Percentiles rank a stretch among this genome's conserved stretches.
These are phyloP conservation scores for Caerostris extrusa DNA, from an alignment of 1,140 invertebrate species.

Conservation along the genomic window DNA sequence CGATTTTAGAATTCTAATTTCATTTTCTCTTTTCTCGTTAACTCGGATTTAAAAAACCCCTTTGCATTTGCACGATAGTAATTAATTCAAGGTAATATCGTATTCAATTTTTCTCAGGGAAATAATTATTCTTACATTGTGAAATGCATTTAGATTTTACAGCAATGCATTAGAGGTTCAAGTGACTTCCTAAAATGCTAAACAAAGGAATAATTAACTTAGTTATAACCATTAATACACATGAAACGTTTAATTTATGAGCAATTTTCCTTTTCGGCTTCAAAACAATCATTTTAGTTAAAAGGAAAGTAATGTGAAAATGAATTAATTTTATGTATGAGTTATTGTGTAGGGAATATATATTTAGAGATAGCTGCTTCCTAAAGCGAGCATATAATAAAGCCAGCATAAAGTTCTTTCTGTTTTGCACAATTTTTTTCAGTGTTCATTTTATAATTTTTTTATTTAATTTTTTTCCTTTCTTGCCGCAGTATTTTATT, in stretches of 20 bases:
- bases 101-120: constrained; percentile 39
- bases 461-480: too few relatives aligned
- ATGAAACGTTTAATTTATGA: neutral
- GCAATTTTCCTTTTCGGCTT: neutral
- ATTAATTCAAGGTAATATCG: constrained; percentile 56
- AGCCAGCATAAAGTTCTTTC: too few relatives aligned
- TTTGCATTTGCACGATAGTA: constrained; percentile 19
- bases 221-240: neutral
- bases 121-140: neutral
- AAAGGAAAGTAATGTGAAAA: too few relatives aligned
- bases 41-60: constrained; percentile 21
- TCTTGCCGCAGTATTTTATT: too few relatives aligned
- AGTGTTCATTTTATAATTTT: too few relatives aligned
- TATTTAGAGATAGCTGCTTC: too few relatives aligned
- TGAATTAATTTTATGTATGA: too few relatives aligned
- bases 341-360: too few relatives aligned
- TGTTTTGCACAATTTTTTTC: too few relatives aligned
- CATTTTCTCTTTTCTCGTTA: constrained; percentile 45
- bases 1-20: constrained; percentile 51
- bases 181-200: neutral
- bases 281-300: too few relatives aligned
- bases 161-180: neutral
- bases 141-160: neutral
- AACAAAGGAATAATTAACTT: constrained; percentile 25
- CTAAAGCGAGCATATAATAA: too few relatives aligned